A percentile compares a stretch with the other conserved stretches of the same genome.
Conservation (phyloP, 2,113 vertebrate genomes). For the Ovibos moschatus region DNA sequence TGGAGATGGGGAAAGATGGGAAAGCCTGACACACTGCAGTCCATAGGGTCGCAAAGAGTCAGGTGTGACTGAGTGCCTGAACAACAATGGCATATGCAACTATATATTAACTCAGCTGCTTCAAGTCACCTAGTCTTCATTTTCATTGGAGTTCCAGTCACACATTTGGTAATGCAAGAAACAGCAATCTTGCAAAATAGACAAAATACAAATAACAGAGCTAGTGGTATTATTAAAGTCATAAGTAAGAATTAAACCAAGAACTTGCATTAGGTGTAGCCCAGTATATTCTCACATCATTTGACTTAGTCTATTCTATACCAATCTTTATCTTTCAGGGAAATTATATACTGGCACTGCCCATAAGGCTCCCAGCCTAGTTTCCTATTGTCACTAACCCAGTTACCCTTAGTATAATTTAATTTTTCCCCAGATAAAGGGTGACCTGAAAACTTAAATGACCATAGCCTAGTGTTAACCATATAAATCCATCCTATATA, state of each 20-base stretch:
- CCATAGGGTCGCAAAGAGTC: not conserved
- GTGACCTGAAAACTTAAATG: not conserved
- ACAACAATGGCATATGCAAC: not conserved
- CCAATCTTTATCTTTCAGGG: not conserved
- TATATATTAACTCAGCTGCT: not conserved
- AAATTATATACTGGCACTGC: not conserved
- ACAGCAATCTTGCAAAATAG: not conserved
- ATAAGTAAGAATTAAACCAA: not conserved
- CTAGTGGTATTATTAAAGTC: not conserved
- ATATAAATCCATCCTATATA: not conserved
- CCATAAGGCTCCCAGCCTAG: not conserved
- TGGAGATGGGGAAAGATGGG: not conserved
- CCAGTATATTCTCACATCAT: not conserved
- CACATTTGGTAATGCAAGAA: not conserved
- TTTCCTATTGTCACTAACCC: not conserved
- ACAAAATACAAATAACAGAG: not conserved
- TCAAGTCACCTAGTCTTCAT: not conserved
- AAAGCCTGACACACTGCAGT: not conserved
- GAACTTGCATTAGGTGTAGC: not conserved
- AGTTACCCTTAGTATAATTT: not conserved
- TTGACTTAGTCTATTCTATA: not conserved
- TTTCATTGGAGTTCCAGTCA: not conserved
- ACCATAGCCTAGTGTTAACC: not conserved
- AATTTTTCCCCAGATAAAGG: not conserved
- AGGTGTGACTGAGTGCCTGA: not conserved